Evolutionary conservation across 2,797 vertebrate genomes (phyloP), one percentile per base, ranked within the genome.

Genomic region (Xenentodon cancila): DNA sequence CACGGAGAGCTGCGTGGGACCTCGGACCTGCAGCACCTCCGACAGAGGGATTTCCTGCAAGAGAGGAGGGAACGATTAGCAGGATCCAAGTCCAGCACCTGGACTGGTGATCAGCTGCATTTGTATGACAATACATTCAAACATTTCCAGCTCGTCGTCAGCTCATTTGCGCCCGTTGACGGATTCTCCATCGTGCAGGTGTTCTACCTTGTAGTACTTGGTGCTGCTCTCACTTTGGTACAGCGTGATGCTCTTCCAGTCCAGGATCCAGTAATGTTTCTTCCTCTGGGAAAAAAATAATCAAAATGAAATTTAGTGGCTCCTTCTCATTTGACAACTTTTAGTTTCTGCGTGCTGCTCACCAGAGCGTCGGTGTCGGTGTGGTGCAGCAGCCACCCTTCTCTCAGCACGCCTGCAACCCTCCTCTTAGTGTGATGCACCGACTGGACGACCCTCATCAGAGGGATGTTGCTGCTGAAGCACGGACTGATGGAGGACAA

Each of bases 371-470:
- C 93, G 0, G 79, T 81, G 87, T 66, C 63, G 68, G 91, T 93
- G 79, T 90, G 84, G 48, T 94, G 92, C 60, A 93, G 70, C 71
- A 94, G 80, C 93, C 93, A 94, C 2, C 91, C 93, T 56, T 91
- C 92, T 44, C 79, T 90, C 55, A 94, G 69, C 43, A 91, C 78
- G 1, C 73, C 82, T 2, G 83, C 90, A 0, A 25, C 69, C 59
- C 82, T 82, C 49, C 84, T 89, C 80, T 93, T 94, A 5, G 52
- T 78, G 70, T 94, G 93, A 63, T 86, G 89, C 30, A 93, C 76
- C 7, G 93, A 92, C 78, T 94, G 93, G 17, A 94, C 87, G 16
- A 94, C 84, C 51, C 93, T 81, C 93, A 94, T 94, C 77, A 94
- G 71, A 2, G 93, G 93, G 68, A 94, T 93, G 88, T 92, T 79